Evolutionary conservation across 2,888 invertebrate species (phyloP).

Genomic region (Mechanitis mazaeus): DNA sequence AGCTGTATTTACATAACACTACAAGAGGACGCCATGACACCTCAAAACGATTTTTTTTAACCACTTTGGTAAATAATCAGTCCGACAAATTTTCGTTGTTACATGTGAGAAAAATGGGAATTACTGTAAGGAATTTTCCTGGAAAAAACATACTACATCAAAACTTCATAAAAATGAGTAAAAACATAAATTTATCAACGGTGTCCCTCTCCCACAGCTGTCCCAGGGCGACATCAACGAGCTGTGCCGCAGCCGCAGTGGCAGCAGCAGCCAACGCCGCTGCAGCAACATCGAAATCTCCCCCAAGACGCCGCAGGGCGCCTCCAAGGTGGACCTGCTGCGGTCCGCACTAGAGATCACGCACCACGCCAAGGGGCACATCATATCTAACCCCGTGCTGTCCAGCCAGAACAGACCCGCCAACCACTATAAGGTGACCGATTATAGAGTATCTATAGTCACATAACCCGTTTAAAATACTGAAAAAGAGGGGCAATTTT

Average conservation of each 20-base stretch:
- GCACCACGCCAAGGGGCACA: slow-evolving; percentile 74
- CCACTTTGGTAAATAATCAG: too few relatives aligned
- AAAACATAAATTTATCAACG: too few relatives aligned
- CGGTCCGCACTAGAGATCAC: slow-evolving; percentile 83
- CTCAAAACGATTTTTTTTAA: too few relatives aligned
- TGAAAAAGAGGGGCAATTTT: too few relatives aligned
- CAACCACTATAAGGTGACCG: slow-evolving; percentile 58
- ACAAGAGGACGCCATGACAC: too few relatives aligned
- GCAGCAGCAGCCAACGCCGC: slow-evolving; percentile 70
- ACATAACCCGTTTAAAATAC: not conserved
- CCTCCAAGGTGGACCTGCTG: slow-evolving; percentile 80
- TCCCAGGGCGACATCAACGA: slow-evolving; percentile 74
- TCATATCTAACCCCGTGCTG: slow-evolving; percentile 76
- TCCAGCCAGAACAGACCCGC: slow-evolving; percentile 51
- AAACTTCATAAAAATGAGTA: too few relatives aligned
- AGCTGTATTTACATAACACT: too few relatives aligned
- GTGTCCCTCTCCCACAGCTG: slow-evolving; percentile 45
- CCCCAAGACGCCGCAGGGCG: slow-evolving; percentile 58
- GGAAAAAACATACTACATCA: too few relatives aligned
- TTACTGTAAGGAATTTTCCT: too few relatives aligned
- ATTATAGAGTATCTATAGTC: not conserved
- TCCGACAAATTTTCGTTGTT: too few relatives aligned
- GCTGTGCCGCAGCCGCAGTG: slow-evolving; percentile 65
- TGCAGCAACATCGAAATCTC: slow-evolving; percentile 76
- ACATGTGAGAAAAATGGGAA: too few relatives aligned